These are phyloP conservation scores for Papilio dardanus DNA, from an alignment of 1,140 invertebrate genomes.

Conservation along the genomic window DNA sequence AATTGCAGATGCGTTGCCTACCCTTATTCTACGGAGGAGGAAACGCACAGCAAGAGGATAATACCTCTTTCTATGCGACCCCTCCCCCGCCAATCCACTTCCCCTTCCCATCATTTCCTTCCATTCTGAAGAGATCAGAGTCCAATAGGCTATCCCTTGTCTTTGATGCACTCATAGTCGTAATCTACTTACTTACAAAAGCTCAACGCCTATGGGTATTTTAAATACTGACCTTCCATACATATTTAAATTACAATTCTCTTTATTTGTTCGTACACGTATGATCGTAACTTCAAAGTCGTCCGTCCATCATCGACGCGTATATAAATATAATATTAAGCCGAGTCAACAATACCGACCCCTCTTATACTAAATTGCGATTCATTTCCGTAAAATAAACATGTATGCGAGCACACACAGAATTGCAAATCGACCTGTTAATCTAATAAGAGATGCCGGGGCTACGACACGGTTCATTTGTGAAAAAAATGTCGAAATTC, in stretches of 20 bases:
- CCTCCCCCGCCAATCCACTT: too few relatives aligned
- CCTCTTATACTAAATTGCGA: conserved; percentile 66
- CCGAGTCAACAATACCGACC: conserved; percentile 71
- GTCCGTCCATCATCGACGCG: conserved; percentile 8
- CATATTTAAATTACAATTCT: conserved; percentile 7
- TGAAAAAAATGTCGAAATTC: conserved; percentile 68
- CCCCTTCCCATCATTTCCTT: too few relatives aligned
- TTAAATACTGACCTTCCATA: too few relatives aligned
- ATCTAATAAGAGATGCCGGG: conserved; percentile 76
- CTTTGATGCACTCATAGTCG: too few relatives aligned
- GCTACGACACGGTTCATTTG: conserved; percentile 75
- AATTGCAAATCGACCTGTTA: conserved; percentile 80
- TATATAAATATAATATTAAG: conserved; percentile 56
- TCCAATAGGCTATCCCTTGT: too few relatives aligned
- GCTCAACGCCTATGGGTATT: too few relatives aligned
- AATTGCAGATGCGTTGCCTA: too few relatives aligned
- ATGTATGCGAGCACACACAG: conserved; percentile 73
- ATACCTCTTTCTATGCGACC: too few relatives aligned
- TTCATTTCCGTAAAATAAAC: conserved; percentile 81
- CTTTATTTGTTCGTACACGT: neutral
- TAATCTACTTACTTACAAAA: too few relatives aligned
- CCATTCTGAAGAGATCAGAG: too few relatives aligned
- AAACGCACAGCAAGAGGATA: too few relatives aligned
- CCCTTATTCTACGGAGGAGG: too few relatives aligned
- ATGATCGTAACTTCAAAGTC: neutral